Evolutionary conservation across 2,888 invertebrate species (phyloP), one percentile per base, ranked within the genome.

Genomic region (Eledone cirrhosa): DNA sequence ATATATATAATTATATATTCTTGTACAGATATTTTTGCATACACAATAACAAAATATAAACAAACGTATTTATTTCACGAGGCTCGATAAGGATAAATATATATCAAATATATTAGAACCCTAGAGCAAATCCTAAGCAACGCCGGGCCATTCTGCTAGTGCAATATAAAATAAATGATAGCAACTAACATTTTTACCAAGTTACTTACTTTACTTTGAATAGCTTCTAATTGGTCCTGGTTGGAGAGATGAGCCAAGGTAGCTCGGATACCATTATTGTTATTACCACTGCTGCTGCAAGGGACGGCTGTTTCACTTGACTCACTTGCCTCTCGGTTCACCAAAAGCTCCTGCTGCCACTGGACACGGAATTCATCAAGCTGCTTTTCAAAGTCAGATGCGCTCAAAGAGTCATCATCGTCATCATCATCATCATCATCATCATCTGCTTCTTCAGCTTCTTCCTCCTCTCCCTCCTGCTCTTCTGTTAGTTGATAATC

Each of bases 291-390:
- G 72, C n/a, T 41, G 41, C 69, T 72, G 31, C 33, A 41, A 41
- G 41, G 33, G 72, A 41, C 72, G 31, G 72, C 72, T 72, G n/a
- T 31, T 13, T 72, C 41, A 41, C 33, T 41, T n/a, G 72, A 72
- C 67, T 77, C 48, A n/a, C 33, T 19, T 22, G 48, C 7, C 29
- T 77, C 19, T 41, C 14, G 48, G 75, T 27, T 19, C 41, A 48
- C 27, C 24, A 76, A 48, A 47, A 85, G 81, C 77, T 90, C 89
- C 19, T 84, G 81, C 76, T 87, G 84, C 89, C 89, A 90, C 75
- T 88, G 87, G 77, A 84, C 80, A 31, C 90, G 85, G 84, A 90
- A 90, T 47, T 85, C 80, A 41, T 86, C 86, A 79, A 90, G 81
- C 83, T 87, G 86, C 69, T 77, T 80, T 77, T 84, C 83, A 33